Percentiles rank a stretch among this genome's conserved stretches.
Evolutionary conservation across 1,140 invertebrate genomes (phyloP).

Genomic region (Drosophila santomea): DNA sequence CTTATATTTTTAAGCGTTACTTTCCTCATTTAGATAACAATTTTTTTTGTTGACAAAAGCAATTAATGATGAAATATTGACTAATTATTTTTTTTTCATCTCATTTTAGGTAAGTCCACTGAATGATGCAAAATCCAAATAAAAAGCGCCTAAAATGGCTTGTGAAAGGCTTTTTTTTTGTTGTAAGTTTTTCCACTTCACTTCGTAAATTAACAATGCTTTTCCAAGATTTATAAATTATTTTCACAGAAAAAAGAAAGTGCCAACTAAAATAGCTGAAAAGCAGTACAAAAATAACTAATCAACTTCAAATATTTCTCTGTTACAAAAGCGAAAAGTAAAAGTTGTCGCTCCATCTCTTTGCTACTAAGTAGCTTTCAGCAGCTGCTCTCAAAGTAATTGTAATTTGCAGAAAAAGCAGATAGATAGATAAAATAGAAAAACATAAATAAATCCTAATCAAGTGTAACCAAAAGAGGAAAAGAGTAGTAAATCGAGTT

Average conservation of each 20-base stretch:
- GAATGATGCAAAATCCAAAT: conserved; percentile 11
- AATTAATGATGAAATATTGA: conserved; percentile 46
- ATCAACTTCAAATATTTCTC: conserved; percentile 42
- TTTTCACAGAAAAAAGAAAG: conserved; percentile 45
- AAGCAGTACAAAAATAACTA: conserved; percentile 27
- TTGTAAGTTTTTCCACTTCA: conserved; percentile 45
- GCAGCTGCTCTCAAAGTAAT: conserved; percentile 74
- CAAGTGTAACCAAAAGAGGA: conserved; percentile 63
- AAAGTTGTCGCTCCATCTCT: conserved; percentile 29
- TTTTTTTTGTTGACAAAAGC: conserved; percentile 12
- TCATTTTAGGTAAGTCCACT: conserved; percentile 69
- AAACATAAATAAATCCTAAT: conserved; percentile 64
- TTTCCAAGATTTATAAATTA: conserved; percentile 44
- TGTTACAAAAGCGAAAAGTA: conserved; percentile 57
- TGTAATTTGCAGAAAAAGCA: conserved; percentile 62
- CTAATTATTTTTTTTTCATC: conserved; percentile 47
- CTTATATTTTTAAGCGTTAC: neutral
- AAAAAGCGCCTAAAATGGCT: conserved; percentile 9
- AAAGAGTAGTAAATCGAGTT: conserved; percentile 38
- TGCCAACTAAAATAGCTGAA: conserved; percentile 43
- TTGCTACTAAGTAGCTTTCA: conserved; percentile 39
- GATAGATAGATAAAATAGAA: neutral
- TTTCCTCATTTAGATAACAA: conserved; percentile 13
- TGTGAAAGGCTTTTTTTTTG: conserved; percentile 24
- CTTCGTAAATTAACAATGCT: conserved; percentile 45